These are phyloP conservation scores for Dinomys branickii DNA, from an alignment of 2,113 vertebrate species.

Conservation along the genomic window DNA sequence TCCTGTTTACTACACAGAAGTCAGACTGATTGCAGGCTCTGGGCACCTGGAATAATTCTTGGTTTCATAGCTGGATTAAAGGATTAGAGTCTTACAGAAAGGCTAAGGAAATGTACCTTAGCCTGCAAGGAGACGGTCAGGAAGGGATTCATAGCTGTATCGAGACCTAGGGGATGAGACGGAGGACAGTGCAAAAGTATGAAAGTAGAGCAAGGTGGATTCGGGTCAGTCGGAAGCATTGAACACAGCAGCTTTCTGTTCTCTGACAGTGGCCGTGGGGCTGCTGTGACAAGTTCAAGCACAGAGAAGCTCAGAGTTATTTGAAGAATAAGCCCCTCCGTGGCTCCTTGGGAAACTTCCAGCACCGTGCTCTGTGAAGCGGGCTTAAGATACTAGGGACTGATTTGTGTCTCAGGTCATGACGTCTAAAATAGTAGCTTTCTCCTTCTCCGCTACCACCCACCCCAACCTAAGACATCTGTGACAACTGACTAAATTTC, in stretches of 20 bases:
- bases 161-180: accelerated
- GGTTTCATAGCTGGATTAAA: slow-evolving; percentile 53
- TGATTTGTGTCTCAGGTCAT: neutral
- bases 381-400: neutral
- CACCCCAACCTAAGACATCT: neutral
- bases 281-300: neutral
- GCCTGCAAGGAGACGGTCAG: neutral
- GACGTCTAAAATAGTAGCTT: neutral
- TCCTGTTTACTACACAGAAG: neutral
- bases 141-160: neutral
- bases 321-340: no score
- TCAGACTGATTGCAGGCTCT: neutral
- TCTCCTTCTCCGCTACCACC: neutral
- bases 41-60: slow-evolving; percentile 23
- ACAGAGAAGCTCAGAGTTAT: neutral
- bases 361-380: neutral
- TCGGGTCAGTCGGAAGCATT: neutral
- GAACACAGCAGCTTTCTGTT: neutral
- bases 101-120: neutral
- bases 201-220: neutral
- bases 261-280: neutral
- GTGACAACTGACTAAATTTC: neutral
- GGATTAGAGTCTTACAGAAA: slow-evolving; percentile 22
- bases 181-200: neutral
- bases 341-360: neutral